Evolutionary conservation across 2,888 invertebrate genomes (phyloP).

Genomic region (Unio delphinus): DNA sequence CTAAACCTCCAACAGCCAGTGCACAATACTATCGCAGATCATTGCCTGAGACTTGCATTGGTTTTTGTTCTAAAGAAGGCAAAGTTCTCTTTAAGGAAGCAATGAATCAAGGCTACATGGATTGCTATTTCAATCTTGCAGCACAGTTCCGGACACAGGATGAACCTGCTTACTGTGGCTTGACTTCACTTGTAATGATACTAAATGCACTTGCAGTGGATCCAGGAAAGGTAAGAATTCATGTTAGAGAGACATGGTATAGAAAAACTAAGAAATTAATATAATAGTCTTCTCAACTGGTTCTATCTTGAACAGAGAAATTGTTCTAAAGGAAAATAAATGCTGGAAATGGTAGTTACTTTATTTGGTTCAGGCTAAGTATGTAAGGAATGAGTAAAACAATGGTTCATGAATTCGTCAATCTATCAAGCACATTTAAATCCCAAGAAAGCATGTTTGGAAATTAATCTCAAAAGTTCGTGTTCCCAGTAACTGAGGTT

Average conservation of each 20-base stretch:
- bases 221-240: constrained; percentile 67
- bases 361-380: too few relatives aligned
- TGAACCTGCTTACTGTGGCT: constrained; percentile 72
- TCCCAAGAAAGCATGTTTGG: too few relatives aligned
- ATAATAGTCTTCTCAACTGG: too few relatives aligned
- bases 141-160: constrained; percentile 72
- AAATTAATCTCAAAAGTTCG: too few relatives aligned
- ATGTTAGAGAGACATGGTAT: not conserved
- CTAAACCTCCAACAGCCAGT: not conserved
- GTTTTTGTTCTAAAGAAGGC: constrained; percentile 67
- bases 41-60: constrained; percentile 67
- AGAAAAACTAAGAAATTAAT: too few relatives aligned
- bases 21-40: constrained; percentile 60
- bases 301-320: too few relatives aligned
- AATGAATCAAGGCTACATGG: constrained; percentile 63
- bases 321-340: too few relatives aligned
- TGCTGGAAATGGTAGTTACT: too few relatives aligned
- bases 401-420: too few relatives aligned
- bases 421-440: too few relatives aligned
- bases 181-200: constrained; percentile 70
- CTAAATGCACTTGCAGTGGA: constrained; percentile 71
- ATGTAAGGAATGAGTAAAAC: too few relatives aligned
- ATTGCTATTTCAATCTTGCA: constrained; percentile 69
- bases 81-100: constrained; percentile 67
- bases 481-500: too few relatives aligned